phyloP scores from a whole-genome alignment of 2,113 vertebrate genomes.

The Anarrhichthys ocellatus region DNA sequence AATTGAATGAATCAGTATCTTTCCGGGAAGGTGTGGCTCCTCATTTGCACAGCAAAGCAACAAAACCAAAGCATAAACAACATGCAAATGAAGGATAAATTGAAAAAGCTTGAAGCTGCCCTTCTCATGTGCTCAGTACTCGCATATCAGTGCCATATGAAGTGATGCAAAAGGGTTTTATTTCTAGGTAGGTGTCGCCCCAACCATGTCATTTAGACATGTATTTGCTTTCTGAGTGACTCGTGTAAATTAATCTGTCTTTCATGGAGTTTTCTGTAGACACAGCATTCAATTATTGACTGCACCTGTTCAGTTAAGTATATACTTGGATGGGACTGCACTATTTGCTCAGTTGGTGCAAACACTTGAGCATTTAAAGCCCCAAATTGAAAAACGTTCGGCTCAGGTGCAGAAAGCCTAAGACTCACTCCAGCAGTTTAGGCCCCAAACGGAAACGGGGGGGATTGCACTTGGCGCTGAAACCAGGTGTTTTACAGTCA shows the following conservation, averaged over 20 bases:
- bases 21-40: conserved; percentile 28
- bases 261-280: conserved; percentile 50
- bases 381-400: neutral
- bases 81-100: conserved; percentile 60
- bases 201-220: neutral
- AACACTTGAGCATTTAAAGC: conserved; percentile 21
- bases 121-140: neutral
- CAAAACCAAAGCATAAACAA: conserved; percentile 20
- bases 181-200: neutral
- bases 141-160: too few relatives aligned
- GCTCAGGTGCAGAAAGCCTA: neutral
- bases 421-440: conserved; percentile 4
- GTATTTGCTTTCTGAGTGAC: conserved; percentile 12
- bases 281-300: conserved; percentile 31
- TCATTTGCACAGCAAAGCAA: conserved; percentile 61
- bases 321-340: conserved; percentile 20
- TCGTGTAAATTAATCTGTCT: conserved; percentile 37
- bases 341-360: conserved; percentile 38
- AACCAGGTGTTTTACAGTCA: conserved; percentile 73
- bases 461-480: conserved; percentile 24
- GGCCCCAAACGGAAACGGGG: neutral
- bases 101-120: neutral
- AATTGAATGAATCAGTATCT: neutral
- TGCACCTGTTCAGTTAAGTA: conserved; percentile 45
- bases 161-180: neutral